Percentiles rank a stretch among this genome's conserved stretches.
Conservation (phyloP, 2,113 vertebrate genomes). For the Gambusia affinis region DNA sequence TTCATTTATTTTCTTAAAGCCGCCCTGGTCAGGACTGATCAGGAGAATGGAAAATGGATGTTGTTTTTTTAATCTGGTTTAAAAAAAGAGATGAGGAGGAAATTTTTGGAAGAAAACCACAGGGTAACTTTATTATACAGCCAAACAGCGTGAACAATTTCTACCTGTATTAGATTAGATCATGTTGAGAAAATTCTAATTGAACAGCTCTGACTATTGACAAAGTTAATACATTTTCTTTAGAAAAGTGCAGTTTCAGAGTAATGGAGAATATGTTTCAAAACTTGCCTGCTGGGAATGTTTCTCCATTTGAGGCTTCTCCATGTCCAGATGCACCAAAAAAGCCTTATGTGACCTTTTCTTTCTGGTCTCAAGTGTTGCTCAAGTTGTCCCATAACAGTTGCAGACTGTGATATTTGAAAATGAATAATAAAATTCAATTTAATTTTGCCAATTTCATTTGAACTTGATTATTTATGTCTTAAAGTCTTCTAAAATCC, state of each 20-base stretch:
- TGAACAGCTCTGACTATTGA: background rate
- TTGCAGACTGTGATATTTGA: conserved; percentile 10
- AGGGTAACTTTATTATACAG: background rate
- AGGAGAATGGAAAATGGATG: background rate
- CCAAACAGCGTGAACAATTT: conserved; percentile 5
- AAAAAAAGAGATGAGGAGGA: background rate
- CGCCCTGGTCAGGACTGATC: background rate
- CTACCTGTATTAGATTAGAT: background rate
- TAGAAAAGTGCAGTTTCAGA: background rate
- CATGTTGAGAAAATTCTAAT: conserved; percentile 15
- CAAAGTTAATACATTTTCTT: background rate
- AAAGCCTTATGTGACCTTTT: conserved; percentile 31
- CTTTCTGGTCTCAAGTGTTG: background rate
- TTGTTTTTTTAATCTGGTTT: background rate
- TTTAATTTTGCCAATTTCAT: background rate
- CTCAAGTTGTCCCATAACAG: conserved; percentile 10
- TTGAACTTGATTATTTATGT: background rate
- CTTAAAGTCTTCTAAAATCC: background rate
- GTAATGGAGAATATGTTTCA: conserved; percentile 1
- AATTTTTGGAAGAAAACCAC: background rate
- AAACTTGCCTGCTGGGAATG: background rate
- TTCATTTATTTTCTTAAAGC: background rate
- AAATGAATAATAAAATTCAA: conserved; percentile 45
- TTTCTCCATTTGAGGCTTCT: background rate
- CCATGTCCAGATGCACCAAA: conserved; percentile 30